These are phyloP conservation scores for Bombylius discolor DNA, from an alignment of 2,888 invertebrate species.

Conservation along the genomic window DNA sequence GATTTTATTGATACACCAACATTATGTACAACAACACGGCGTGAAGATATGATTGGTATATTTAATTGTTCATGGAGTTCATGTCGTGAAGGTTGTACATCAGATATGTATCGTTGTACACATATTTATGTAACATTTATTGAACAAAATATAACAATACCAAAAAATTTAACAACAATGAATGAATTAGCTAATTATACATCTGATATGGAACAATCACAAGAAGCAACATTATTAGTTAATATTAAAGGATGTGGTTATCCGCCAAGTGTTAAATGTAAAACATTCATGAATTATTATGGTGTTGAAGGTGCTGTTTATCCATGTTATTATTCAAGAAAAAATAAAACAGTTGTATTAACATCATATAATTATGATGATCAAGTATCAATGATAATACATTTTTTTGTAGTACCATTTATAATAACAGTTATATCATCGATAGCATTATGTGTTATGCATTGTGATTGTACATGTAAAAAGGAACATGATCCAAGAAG, in stretches of 20 bases:
- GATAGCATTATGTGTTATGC: constrained; percentile 71
- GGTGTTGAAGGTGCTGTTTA: constrained; percentile 61
- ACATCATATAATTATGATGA: constrained; percentile 72
- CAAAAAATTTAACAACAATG: constrained; percentile 32
- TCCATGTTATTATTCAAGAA: constrained; percentile 78
- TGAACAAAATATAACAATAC: constrained; percentile 35
- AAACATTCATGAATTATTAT: constrained; percentile 59
- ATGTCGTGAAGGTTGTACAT: constrained; percentile 80
- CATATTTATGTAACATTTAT: constrained; percentile 49
- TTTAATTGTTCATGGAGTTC: constrained; percentile 87
- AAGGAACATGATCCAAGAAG: constrained; percentile 52
- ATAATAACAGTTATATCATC: constrained; percentile 74
- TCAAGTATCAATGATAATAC: constrained; percentile 67
- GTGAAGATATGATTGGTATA: constrained; percentile 70
- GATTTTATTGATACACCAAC: constrained; percentile 77
- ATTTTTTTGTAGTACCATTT: constrained; percentile 73
- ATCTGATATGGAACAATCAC: constrained; percentile 33
- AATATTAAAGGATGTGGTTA: constrained; percentile 88
- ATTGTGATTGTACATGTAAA: constrained; percentile 69
- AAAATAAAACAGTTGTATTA: constrained; percentile 69
- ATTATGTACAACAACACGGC: constrained; percentile 67
- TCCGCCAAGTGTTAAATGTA: constrained; percentile 76
- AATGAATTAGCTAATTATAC: constrained; percentile 26
- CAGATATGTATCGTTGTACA: constrained; percentile 56
- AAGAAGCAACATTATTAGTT: constrained; percentile 52